Evolutionary conservation across 2,888 invertebrate species (phyloP), one percentile per base, ranked within the genome.

Genomic region (Cerastis leucographa): DNA sequence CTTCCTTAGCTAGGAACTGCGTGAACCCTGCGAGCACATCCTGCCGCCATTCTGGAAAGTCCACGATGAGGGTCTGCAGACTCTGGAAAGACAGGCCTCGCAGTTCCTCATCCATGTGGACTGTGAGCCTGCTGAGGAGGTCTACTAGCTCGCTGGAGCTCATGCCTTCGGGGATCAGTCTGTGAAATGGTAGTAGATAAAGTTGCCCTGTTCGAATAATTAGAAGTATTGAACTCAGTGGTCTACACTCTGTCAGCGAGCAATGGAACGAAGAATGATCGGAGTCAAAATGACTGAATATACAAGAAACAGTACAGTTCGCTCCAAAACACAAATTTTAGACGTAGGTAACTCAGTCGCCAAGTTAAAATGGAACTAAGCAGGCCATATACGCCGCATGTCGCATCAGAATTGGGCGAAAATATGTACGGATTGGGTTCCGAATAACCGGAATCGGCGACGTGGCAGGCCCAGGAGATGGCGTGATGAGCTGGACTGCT

Each of bases 51-150:
- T 99, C 99, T 35, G 99, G 98, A 93, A 99, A 99, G 94, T 99
- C 99, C 59, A 99, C 97, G 44, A 99, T 98, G 46, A 99, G 97
- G 67, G 99, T 99, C 95, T 99, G 99, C 65, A 99, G 96, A 88
- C 99, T 99, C 94, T 99, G 99, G 95, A 99, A 99, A 0, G 99
- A 99, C 73, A 99, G 97, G 7, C 98, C 99, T 46, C 99, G 97
- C 73, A 99, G 97, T 95, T 99, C 99, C 93, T 99, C 99, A 90
- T 99, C 99, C 98, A 99, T 98, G 93, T 99, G 99, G 0, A 99
- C 99, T 0, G 99, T 99, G 66, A 99, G 97, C 9, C 99, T 97
- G 59, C 99, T 98, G 7, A 99, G 96, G 85, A 99, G 97, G 91
- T 99, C 99, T 7, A 99, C 99, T 76, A 99, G 97, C 94, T 99